Evolutionary conservation across 1,140 invertebrate genomes (phyloP), one percentile per base, ranked within the genome.

Genomic region (Lasioglossum albipes): DNA sequence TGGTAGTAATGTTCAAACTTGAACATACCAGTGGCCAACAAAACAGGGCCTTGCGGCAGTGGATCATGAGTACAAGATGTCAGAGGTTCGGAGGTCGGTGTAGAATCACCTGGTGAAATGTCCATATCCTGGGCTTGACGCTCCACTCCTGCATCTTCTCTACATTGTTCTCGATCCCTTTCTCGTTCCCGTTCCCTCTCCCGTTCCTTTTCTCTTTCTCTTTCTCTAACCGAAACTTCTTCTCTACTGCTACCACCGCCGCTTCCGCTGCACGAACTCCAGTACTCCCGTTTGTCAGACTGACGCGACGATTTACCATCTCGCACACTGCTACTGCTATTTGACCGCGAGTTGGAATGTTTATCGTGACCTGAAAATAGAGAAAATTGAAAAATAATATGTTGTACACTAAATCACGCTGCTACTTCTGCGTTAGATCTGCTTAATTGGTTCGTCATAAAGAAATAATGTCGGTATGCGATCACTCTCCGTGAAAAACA

Each of bases 31-130:
- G 95, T 96, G 79, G 95, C 95, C 89, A 96, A 91, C 61, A 95
- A 91, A 67, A 95, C 94, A 71, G 95, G 94, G 72, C 94, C 95
- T 87, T 93, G 93, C 79, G 92, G 91, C 87, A 93, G 88, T 89
- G 89, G 85, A 87, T 93, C 92, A 41, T 93, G 92, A 82, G 87
- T 86, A 83, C 87, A 90, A 65, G 91, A 91, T 42, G 90, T 91
- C 52, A 93, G 79, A 70, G 95, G 94, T 92, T 96, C 96, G 18
- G 96, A 96, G 61, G 96, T 97, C 54, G 96, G 96, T 79, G 96
- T 97, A 83, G 96, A 96, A 89, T 96, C 96, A 81, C 96, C 96
- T n/a, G 96, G 96, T 76, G 97, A 97, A 73, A 97, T 97, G 87
- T 97, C 97, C 97, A 97, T 97, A 89, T 97, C 96, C 87, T 97